These are phyloP conservation scores for Callorhinus ursinus DNA, from an alignment of 2,113 vertebrate species.

Conservation along the genomic window DNA sequence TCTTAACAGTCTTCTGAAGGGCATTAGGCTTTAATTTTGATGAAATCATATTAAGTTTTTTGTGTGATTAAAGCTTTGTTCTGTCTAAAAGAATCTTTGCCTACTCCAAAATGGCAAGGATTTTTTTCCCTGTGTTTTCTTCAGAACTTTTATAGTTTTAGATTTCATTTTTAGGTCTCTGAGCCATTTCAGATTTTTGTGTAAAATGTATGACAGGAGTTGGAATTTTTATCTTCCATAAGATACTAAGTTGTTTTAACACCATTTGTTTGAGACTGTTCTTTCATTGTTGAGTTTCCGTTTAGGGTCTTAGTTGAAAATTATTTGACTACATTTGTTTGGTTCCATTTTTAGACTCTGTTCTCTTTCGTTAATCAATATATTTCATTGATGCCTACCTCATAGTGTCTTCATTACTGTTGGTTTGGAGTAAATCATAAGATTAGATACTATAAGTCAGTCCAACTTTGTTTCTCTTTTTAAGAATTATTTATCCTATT, in stretches of 20 bases:
- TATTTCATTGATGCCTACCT: not conserved
- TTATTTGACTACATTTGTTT: not conserved
- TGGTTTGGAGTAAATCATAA: constrained; percentile 20
- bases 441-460: not conserved
- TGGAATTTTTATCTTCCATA: not conserved
- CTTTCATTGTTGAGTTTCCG: constrained; percentile 1
- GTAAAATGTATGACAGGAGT: not conserved
- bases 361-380: not conserved
- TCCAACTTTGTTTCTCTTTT: not conserved
- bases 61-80: not conserved
- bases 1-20: not conserved
- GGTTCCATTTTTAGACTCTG: not conserved
- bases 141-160: not conserved
- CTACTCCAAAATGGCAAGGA: not conserved
- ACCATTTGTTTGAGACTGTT: not conserved
- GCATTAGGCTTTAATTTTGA: not conserved
- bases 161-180: not conserved
- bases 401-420: not conserved
- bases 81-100: not conserved
- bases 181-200: not conserved
- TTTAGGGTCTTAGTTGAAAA: not conserved
- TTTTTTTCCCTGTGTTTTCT: not conserved
- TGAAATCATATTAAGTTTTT: not conserved
- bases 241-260: not conserved
- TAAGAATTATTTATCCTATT: constrained; percentile 16